phyloP scores from a whole-genome alignment of 2,888 invertebrate genomes.

The Sipha maydis region DNA sequence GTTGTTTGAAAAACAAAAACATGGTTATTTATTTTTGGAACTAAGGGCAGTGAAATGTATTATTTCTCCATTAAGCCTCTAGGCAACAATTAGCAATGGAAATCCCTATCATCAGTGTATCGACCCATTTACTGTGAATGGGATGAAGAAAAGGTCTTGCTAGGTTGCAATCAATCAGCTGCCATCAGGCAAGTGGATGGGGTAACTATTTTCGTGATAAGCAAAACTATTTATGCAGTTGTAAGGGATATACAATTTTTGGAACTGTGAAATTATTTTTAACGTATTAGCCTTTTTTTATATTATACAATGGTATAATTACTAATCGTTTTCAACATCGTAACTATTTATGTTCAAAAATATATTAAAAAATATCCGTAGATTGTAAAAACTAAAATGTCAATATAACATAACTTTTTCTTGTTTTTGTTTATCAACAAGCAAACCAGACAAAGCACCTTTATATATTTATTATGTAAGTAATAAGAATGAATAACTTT shows the following conservation, averaged over 20 bases:
- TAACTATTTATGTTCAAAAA: too few species aligned
- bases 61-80: conserved; percentile 49
- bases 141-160: conserved; percentile 19
- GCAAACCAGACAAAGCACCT: too few species aligned
- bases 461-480: too few species aligned
- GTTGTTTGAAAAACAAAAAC: conserved; percentile 47
- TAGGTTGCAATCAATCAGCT: conserved; percentile 43
- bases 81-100: conserved; percentile 48
- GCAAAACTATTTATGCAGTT: background rate
- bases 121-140: background rate
- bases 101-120: background rate
- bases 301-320: too few species aligned
- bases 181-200: background rate
- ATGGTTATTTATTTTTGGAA: conserved; percentile 40
- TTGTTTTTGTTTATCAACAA: too few species aligned
- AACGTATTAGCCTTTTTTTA: background rate
- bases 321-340: too few species aligned
- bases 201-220: background rate
- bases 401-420: too few species aligned
- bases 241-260: background rate
- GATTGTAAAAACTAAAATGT: too few species aligned
- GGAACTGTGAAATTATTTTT: background rate
- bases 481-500: too few species aligned
- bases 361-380: too few species aligned
- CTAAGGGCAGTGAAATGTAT: conserved; percentile 33